Conservation (phyloP, 2,113 vertebrate species). For the Egretta garzetta region DNA sequence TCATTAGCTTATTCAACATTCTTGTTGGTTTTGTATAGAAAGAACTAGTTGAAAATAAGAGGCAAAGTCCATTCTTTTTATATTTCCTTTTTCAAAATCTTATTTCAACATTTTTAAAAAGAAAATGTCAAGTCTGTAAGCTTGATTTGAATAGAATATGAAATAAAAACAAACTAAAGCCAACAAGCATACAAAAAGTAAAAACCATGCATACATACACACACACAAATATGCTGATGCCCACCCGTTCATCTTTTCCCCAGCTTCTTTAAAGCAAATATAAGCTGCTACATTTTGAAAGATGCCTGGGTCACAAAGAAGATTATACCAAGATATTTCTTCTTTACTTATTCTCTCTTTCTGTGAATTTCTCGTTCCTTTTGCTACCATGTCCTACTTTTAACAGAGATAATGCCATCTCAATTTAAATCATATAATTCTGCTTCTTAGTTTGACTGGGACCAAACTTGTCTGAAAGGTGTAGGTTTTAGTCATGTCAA, state of each 20-base stretch:
- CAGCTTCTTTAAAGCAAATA: background rate
- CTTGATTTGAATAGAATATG: background rate
- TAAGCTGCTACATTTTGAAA: background rate
- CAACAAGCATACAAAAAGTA: background rate
- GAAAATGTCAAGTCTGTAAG: background rate
- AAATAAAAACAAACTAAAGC: background rate
- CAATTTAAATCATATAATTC: background rate
- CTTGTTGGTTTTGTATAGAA: background rate
- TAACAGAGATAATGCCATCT: background rate
- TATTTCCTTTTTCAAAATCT: background rate
- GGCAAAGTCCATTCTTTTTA: background rate
- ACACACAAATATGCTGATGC: background rate
- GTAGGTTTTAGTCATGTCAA: background rate
- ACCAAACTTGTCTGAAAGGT: background rate
- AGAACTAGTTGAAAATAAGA: background rate
- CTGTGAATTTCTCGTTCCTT: background rate
- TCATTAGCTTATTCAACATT: background rate
- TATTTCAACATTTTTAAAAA: background rate
- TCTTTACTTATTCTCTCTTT: background rate
- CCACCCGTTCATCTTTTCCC: background rate
- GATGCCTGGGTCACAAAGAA: background rate
- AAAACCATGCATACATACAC: background rate
- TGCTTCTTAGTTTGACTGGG: background rate
- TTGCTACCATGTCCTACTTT: background rate
- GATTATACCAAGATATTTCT: background rate